Percentiles rank a stretch among this genome's conserved stretches.
Evolutionary conservation across 92 coral and sea anemone genomes (phyloP).

Genomic region (Scolanthus callimorphus): DNA sequence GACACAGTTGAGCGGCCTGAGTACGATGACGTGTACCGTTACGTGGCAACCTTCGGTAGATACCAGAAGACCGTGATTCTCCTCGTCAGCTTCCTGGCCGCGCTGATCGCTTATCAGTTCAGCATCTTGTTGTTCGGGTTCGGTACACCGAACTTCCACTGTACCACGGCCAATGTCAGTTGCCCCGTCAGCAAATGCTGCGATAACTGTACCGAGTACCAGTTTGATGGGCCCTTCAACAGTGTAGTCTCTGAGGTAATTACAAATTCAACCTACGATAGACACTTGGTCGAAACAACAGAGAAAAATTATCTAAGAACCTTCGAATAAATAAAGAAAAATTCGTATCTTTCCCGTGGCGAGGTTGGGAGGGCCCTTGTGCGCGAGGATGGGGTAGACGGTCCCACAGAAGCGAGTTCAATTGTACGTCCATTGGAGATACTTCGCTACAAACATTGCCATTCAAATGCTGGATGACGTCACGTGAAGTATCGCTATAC

Average conservation of each 20-base stretch:
- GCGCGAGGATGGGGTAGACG: too few relatives aligned
- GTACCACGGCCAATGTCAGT: conserved; percentile 15
- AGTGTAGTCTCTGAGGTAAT: conserved; percentile 34
- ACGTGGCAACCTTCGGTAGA: conserved; percentile 34
- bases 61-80: conserved; percentile 43
- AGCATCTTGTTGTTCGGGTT: conserved; percentile 30
- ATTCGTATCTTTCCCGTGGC: too few relatives aligned
- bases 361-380: too few relatives aligned
- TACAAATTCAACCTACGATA: too few relatives aligned
- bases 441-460: too few relatives aligned
- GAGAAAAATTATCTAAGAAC: too few relatives aligned
- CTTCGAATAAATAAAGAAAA: too few relatives aligned
- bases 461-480: too few relatives aligned
- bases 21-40: conserved; percentile 39
- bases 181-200: conserved; percentile 28
- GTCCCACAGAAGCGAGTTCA: too few relatives aligned
- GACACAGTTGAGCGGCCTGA: conserved; percentile 21
- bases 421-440: too few relatives aligned
- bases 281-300: too few relatives aligned
- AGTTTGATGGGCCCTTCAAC: conserved; percentile 32
- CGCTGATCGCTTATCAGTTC: conserved; percentile 33
- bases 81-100: conserved; percentile 16
- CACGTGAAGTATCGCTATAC: too few relatives aligned
- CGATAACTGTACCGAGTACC: conserved; percentile 26
- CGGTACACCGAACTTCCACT: conserved; percentile 53